Conservation (phyloP, 2,113 vertebrate species). For the Oostethus manadensis region DNA sequence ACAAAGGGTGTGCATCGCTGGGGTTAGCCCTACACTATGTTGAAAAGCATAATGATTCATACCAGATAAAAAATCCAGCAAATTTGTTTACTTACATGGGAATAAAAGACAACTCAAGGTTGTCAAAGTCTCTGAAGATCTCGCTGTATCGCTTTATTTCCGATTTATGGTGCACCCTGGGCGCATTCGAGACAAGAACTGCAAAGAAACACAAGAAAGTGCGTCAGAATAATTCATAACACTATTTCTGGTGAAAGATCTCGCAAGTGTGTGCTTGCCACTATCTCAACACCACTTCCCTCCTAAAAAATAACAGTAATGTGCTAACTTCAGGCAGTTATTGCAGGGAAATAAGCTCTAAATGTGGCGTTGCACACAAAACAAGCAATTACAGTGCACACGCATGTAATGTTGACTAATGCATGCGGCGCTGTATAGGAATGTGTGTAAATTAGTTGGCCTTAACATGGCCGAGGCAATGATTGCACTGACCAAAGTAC, state of each 20-base stretch:
- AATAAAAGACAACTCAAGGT: conserved; percentile 79
- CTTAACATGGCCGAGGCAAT: too few relatives aligned
- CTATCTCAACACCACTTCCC: neutral
- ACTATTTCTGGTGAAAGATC: too few relatives aligned
- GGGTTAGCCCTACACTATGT: too few relatives aligned
- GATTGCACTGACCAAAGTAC: too few relatives aligned
- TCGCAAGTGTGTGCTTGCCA: too few relatives aligned
- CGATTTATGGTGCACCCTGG: conserved; percentile 32
- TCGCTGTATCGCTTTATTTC: conserved; percentile 86
- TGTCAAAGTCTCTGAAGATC: conserved; percentile 87
- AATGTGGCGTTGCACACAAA: neutral
- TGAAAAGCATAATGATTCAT: too few relatives aligned
- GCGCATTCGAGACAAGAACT: conserved; percentile 55
- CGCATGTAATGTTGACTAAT: too few relatives aligned
- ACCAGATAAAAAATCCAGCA: neutral
- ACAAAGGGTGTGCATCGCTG: too few relatives aligned
- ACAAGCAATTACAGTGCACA: too few relatives aligned
- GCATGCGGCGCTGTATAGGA: too few relatives aligned
- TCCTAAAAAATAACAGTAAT: neutral
- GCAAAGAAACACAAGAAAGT: neutral
- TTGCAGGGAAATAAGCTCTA: neutral
- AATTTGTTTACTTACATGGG: conserved; percentile 69
- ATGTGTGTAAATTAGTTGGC: too few relatives aligned
- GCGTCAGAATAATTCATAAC: too few relatives aligned
- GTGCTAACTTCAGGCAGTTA: neutral